Conservation (phyloP, 2,797 vertebrate species). For the Eulemur rubriventer region DNA sequence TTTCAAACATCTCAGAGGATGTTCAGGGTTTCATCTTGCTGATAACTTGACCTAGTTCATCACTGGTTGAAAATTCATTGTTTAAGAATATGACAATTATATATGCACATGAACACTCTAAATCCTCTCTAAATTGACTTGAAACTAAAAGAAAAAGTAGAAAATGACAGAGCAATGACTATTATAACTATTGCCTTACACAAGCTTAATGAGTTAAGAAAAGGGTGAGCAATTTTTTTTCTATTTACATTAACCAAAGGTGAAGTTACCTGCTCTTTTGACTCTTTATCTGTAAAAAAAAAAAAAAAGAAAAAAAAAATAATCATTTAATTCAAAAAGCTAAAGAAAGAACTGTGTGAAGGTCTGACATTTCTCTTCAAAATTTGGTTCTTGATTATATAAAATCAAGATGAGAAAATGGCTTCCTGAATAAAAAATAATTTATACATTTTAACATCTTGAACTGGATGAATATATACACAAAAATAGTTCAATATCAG, state of each 20-base stretch:
- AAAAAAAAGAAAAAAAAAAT: background rate
- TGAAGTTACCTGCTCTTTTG: background rate
- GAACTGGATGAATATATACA: background rate
- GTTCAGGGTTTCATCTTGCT: background rate
- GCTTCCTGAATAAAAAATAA: conserved; percentile 4
- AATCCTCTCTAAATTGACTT: background rate
- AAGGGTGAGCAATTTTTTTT: background rate
- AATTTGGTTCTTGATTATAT: background rate
- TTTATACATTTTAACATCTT: background rate
- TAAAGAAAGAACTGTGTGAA: background rate
- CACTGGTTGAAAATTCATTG: background rate
- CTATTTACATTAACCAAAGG: background rate
- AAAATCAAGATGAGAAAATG: background rate
- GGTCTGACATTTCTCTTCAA: background rate
- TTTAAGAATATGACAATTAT: background rate
- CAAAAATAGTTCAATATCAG: conserved; percentile 47
- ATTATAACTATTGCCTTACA: background rate
- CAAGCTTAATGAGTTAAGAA: conserved; percentile 21
- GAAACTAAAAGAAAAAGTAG: background rate
- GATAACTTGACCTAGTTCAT: background rate
- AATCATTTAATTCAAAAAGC: background rate
- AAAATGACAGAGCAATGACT: background rate
- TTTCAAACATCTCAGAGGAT: background rate
- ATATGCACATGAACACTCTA: background rate
- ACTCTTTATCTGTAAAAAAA: background rate